These are phyloP conservation scores for Rattus rattus DNA, from an alignment of 2,113 vertebrate species.

Conservation along the genomic window DNA sequence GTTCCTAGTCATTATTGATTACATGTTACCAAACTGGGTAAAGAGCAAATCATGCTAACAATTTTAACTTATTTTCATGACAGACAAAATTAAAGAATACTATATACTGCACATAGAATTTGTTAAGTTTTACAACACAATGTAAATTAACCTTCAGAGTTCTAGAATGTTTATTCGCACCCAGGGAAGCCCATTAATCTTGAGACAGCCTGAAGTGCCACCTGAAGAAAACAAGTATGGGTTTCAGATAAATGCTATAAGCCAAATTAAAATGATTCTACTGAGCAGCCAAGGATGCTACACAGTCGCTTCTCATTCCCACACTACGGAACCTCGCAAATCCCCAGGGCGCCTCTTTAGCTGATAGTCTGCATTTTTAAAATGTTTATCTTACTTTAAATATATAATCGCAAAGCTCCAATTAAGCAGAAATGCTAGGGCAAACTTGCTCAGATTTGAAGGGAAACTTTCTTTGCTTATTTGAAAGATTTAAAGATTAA, in stretches of 20 bases:
- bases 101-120: not conserved
- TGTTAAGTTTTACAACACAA: constrained; percentile 36
- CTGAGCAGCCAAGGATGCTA: not conserved
- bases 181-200: not conserved
- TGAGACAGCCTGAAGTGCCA: constrained; percentile 37
- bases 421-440: constrained; percentile 40
- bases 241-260: constrained; percentile 33
- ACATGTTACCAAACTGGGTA: not conserved
- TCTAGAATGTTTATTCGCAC: constrained; percentile 40
- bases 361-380: not conserved
- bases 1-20: not conserved
- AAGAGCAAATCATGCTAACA: not conserved
- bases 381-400: constrained; percentile 48
- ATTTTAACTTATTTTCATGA: not conserved
- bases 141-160: constrained; percentile 51
- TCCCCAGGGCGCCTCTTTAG: not conserved
- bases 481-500: constrained; percentile 37
- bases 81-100: constrained; percentile 17
- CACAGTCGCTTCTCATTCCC: not conserved
- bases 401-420: not conserved
- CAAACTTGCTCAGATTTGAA: constrained; percentile 34
- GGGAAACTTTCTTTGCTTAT: not conserved
- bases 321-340: not conserved
- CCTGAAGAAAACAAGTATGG: constrained; percentile 36
- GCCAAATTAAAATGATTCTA: constrained; percentile 30